Percentiles rank a stretch among this genome's conserved stretches.
Conservation (phyloP, 2,797 vertebrate genomes). For the Arnoldichthys spilopterus region DNA sequence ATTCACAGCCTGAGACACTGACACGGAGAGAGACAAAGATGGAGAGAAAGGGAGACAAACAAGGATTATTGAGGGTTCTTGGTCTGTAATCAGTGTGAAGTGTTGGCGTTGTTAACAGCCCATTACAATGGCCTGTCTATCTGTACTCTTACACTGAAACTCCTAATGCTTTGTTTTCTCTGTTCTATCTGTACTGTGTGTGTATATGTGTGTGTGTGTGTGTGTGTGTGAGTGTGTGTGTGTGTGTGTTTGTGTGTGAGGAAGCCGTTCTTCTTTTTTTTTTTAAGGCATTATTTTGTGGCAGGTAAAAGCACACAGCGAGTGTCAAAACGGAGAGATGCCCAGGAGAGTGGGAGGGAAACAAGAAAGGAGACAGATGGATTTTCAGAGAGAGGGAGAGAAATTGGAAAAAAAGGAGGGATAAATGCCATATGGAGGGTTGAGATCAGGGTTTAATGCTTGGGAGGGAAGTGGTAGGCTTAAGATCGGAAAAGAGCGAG, state of each 20-base stretch:
- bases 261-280: conserved; percentile 11
- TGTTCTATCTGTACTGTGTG: no score
- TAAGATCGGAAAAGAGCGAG: not conserved
- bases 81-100: conserved; percentile 56
- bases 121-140: conserved; percentile 39
- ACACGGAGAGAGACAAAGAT: conserved; percentile 16
- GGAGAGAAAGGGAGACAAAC: conserved; percentile 23
- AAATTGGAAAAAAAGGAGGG: conserved; percentile 12
- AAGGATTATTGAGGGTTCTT: conserved; percentile 52
- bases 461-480: conserved; percentile 31
- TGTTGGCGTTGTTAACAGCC: conserved; percentile 50
- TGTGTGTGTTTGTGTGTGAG: no score
- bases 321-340: conserved; percentile 60
- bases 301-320: conserved; percentile 56
- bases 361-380: conserved; percentile 58
- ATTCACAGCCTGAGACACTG: conserved; percentile 43
- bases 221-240: no score
- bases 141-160: conserved; percentile 26
- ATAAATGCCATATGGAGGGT: conserved; percentile 38
- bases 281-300: conserved; percentile 53
- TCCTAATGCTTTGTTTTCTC: conserved; percentile 35
- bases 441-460: conserved; percentile 36
- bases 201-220: no score
- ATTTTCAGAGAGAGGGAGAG: conserved; percentile 63
- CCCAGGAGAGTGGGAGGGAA: conserved; percentile 53